These are phyloP conservation scores for Chalcosyrphus nemorum DNA, from an alignment of 2,888 invertebrate species.

Conservation along the genomic window DNA sequence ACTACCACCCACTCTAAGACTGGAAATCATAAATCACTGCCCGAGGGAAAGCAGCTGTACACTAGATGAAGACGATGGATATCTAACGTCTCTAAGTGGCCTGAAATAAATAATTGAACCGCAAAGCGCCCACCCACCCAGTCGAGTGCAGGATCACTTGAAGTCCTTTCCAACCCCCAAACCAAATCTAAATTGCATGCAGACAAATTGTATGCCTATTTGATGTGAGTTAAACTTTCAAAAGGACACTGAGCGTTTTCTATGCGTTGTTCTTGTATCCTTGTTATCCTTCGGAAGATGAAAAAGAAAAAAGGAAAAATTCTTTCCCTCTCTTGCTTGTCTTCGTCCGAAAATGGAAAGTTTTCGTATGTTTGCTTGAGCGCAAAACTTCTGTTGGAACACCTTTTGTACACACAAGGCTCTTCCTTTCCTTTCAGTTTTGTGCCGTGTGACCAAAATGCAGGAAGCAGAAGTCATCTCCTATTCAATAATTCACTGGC, in stretches of 20 bases:
- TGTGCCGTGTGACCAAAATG: slow-evolving; percentile 58
- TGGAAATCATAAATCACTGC: slow-evolving; percentile 69
- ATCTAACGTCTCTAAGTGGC: slow-evolving; percentile 40
- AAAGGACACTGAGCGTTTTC: slow-evolving; percentile 28
- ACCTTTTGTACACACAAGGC: slow-evolving; percentile 52
- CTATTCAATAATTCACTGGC: slow-evolving; percentile 68
- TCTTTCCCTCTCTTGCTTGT: slow-evolving; percentile 4
- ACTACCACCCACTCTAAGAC: slow-evolving; percentile 19
- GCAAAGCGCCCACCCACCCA: slow-evolving; percentile 64
- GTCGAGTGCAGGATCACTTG: slow-evolving; percentile 60
- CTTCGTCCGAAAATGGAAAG: slow-evolving; percentile 37
- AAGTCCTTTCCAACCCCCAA: background rate
- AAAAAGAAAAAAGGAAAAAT: too few relatives aligned
- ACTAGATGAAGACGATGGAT: slow-evolving; percentile 41
- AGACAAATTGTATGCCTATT: slow-evolving; percentile 66
- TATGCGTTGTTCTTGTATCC: background rate
- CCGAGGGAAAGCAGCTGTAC: slow-evolving; percentile 42
- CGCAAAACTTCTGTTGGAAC: slow-evolving; percentile 48
- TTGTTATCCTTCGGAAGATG: too few relatives aligned
- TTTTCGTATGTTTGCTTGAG: slow-evolving; percentile 22
- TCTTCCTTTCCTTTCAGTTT: too few relatives aligned
- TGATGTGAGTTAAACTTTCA: slow-evolving; percentile 52
- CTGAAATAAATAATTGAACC: slow-evolving; percentile 70
- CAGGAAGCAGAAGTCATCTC: slow-evolving; percentile 66
- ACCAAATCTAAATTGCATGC: slow-evolving; percentile 40